Conservation (phyloP, 2,888 invertebrate species). For the Salpingus planirostris region DNA sequence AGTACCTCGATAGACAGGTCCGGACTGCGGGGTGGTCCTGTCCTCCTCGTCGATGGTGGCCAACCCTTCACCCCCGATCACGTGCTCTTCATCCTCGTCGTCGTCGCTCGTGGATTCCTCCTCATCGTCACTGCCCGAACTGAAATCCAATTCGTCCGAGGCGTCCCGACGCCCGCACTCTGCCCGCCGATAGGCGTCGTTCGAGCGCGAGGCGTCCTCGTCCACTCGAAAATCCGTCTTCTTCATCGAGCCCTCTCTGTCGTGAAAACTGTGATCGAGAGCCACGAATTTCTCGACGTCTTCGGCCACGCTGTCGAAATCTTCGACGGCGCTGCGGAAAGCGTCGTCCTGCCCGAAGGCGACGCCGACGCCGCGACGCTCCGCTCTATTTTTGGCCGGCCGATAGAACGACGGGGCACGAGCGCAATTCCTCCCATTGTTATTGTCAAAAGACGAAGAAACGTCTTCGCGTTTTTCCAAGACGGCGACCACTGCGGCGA, state of each 20-base stretch:
- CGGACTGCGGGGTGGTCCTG: slow-evolving; percentile 28
- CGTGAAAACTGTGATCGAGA: slow-evolving; percentile 1
- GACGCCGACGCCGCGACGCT: slow-evolving; percentile 34
- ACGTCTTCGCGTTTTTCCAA: slow-evolving; percentile 38
- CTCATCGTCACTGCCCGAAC: slow-evolving; percentile 6
- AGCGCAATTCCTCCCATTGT: too few species aligned
- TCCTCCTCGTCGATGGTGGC: slow-evolving; percentile 41
- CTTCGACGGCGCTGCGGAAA: slow-evolving; percentile 36
- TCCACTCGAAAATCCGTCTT: slow-evolving; percentile 6
- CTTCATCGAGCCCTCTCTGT: slow-evolving; percentile 16
- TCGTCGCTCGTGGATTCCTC: slow-evolving; percentile 18
- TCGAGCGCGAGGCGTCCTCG: slow-evolving; percentile 8
- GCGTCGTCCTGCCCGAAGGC: slow-evolving; percentile 27
- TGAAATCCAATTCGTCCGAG: not conserved
- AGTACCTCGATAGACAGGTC: slow-evolving; percentile 2
- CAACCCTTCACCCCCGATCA: slow-evolving; percentile 35
- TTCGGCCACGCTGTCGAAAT: slow-evolving; percentile 37
- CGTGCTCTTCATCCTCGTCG: slow-evolving; percentile 26
- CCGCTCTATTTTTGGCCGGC: slow-evolving; percentile 24
- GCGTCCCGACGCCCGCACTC: slow-evolving; percentile 7
- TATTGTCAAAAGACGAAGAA: too few species aligned
- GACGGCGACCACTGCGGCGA: slow-evolving; percentile 49
- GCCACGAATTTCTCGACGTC: slow-evolving; percentile 35
- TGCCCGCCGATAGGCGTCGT: too few species aligned
- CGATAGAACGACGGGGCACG: too few species aligned